These are phyloP conservation scores for Danio tinwini DNA, from an alignment of 2,797 vertebrate species.

Conservation along the genomic window DNA sequence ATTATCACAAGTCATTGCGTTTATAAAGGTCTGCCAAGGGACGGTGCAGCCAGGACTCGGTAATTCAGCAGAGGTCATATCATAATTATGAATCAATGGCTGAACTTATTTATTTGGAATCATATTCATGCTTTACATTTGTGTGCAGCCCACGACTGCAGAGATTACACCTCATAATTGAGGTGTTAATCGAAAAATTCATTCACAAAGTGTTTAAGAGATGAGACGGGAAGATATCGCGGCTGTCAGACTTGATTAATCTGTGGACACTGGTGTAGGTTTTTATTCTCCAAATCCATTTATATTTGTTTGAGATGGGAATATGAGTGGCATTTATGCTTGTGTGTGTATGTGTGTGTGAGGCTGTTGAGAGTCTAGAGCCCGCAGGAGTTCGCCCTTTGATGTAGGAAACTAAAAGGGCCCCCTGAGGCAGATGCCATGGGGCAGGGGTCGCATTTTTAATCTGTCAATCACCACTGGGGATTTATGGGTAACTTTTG, in stretches of 20 bases:
- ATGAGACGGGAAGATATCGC: conserved; percentile 40
- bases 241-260: conserved; percentile 53
- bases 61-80: conserved; percentile 33
- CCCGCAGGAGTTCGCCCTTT: conserved; percentile 37
- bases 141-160: conserved; percentile 30
- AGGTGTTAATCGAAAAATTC: conserved; percentile 39
- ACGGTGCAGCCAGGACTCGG: background rate
- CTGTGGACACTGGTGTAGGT: conserved; percentile 26
- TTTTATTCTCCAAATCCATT: conserved; percentile 16
- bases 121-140: conserved; percentile 29
- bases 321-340: conserved; percentile 32
- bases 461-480: conserved; percentile 71
- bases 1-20: conserved; percentile 42
- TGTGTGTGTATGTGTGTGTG: background rate
- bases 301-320: conserved; percentile 28
- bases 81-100: conserved; percentile 48
- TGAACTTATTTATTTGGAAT: conserved; percentile 30
- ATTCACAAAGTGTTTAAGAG: conserved; percentile 28
- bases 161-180: conserved; percentile 45
- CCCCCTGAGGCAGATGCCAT: conserved; percentile 58
- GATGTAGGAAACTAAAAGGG: conserved; percentile 47
- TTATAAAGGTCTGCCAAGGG: conserved; percentile 37
- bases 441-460: conserved; percentile 69
- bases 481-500: conserved; percentile 67
- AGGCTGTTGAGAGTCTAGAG: conserved; percentile 15